Percentiles rank a stretch among this genome's conserved stretches.
Conservation (phyloP, 2,797 vertebrate genomes). For the Leucoraja ocellata region DNA sequence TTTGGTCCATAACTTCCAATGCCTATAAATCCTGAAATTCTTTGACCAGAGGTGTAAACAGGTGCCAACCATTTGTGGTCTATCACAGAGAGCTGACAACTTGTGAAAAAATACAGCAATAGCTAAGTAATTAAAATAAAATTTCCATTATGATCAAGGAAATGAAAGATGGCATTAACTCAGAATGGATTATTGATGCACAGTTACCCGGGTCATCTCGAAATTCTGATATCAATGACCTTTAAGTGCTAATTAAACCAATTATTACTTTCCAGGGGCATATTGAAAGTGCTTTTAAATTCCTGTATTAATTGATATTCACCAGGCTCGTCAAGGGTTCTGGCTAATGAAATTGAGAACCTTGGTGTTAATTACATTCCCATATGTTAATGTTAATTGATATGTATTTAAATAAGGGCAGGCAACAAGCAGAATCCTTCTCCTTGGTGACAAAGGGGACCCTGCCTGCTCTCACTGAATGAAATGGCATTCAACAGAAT, state of each 20-base stretch:
- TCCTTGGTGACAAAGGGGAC: constrained; percentile 29
- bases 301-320: constrained; percentile 29
- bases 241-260: neutral
- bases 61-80: neutral
- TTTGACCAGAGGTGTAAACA: no score
- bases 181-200: neutral
- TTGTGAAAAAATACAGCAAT: neutral
- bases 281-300: constrained; percentile 21
- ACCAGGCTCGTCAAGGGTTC: neutral
- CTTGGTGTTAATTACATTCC: constrained; percentile 36
- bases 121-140: neutral
- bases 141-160: no score
- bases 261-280: neutral
- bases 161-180: neutral
- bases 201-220: neutral
- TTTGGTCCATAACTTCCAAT: no score
- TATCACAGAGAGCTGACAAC: neutral
- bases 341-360: constrained; percentile 35
- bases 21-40: no score
- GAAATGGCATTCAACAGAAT: constrained; percentile 23
- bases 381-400: constrained; percentile 37
- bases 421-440: constrained; percentile 15
- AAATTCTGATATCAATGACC: neutral
- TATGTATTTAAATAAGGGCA: constrained; percentile 35
- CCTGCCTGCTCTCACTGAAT: neutral